phyloP scores from a whole-genome alignment of 2,797 vertebrate genomes.

The Psittacula derbiana region DNA sequence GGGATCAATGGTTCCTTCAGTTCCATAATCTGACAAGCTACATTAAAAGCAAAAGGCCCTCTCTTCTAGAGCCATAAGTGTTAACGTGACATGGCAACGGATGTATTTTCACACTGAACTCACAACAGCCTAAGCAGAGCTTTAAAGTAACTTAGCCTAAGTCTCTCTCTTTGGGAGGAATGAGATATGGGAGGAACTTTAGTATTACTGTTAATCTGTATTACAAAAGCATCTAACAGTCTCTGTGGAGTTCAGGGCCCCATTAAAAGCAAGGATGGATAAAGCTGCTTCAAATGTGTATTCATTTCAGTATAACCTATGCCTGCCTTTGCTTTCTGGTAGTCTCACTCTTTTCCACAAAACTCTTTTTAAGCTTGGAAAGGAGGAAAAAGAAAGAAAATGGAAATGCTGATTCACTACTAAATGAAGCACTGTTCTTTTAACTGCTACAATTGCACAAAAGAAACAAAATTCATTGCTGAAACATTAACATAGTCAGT shows the following conservation, averaged over 20 bases:
- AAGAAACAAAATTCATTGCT: not conserved
- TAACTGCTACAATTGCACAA: not conserved
- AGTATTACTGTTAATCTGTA: slow-evolving; percentile 54
- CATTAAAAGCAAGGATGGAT: slow-evolving; percentile 11
- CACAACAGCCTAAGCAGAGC: slow-evolving; percentile 47
- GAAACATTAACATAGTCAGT: not conserved
- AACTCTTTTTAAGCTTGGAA: not conserved
- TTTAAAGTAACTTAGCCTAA: slow-evolving; percentile 63
- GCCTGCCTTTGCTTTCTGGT: not conserved
- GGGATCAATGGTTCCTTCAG: slow-evolving; percentile 63
- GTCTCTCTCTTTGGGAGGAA: slow-evolving; percentile 64
- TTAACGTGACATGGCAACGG: slow-evolving; percentile 34
- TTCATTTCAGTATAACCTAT: not conserved
- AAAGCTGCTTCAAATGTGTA: slow-evolving; percentile 10
- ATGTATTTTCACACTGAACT: slow-evolving; percentile 46
- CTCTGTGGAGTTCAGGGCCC: slow-evolving; percentile 19
- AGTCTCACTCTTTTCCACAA: not conserved
- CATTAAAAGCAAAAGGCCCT: slow-evolving; percentile 36
- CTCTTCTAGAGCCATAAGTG: not conserved
- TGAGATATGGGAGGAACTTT: slow-evolving; percentile 51
- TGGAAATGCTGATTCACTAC: not conserved
- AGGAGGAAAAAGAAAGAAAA: not conserved
- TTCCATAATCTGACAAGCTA: slow-evolving; percentile 69
- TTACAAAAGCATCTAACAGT: slow-evolving; percentile 61
- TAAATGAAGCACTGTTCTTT: not conserved